Conservation (phyloP, 2,113 vertebrate genomes). For the Sebastes schlegelii region DNA sequence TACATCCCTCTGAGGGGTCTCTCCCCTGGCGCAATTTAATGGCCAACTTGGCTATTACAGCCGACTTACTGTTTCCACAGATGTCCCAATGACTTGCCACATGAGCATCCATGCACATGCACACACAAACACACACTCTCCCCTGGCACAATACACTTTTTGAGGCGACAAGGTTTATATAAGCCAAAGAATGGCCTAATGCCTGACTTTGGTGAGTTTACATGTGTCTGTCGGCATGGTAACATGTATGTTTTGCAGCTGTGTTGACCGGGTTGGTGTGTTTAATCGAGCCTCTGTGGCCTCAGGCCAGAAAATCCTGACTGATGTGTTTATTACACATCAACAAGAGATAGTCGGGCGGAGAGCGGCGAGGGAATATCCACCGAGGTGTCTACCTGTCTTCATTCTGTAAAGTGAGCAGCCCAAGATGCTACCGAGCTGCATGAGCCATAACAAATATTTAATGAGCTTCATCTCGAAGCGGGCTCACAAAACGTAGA, state of each 20-base stretch:
- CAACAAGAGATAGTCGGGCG: background rate
- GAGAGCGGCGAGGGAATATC: background rate
- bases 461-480: constrained; percentile 45
- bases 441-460: constrained; percentile 27
- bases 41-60: constrained; percentile 71
- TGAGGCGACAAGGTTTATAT: constrained; percentile 33
- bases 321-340: constrained; percentile 35
- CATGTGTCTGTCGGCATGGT: constrained; percentile 52
- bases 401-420: constrained; percentile 25
- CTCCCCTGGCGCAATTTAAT: constrained; percentile 63
- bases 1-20: constrained; percentile 66
- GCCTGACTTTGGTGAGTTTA: constrained; percentile 19
- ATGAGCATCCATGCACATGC: constrained; percentile 58
- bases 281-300: constrained; percentile 7
- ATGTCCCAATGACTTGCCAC: constrained; percentile 69
- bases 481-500: background rate
- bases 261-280: constrained; percentile 1
- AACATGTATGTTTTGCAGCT: constrained; percentile 28
- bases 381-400: constrained; percentile 30
- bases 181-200: constrained; percentile 30
- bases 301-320: constrained; percentile 32
- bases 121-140: constrained; percentile 57
- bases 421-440: constrained; percentile 17
- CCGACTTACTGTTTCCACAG: constrained; percentile 66
- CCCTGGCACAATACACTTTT: constrained; percentile 27